Evolutionary conservation across 2,113 vertebrate species (phyloP), one percentile per base, ranked within the genome.

Genomic region (Phasianus colchicus): DNA sequence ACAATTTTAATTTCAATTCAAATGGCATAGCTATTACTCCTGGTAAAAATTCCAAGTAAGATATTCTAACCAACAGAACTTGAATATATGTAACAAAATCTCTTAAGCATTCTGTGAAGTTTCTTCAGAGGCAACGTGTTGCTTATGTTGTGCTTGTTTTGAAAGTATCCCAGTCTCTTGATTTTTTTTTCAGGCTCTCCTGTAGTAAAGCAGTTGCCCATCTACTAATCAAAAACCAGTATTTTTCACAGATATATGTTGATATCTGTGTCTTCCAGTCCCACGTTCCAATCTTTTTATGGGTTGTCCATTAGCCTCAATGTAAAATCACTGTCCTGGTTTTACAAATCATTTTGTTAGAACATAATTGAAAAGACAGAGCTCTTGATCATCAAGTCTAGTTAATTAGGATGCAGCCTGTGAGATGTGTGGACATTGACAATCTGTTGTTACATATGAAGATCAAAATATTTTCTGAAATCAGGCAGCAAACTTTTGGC

Each of bases 381-480:
- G 32, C 43, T 94, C 65, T 91, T 94, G 90, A 89, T 94, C 93
- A 89, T 92, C 83, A 92, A 80, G 48, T 79, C 86, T 82, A 84
- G 90, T 94, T 96, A 89, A 97, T 96, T 95, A 96, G 80, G 71
- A 88, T 91, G 63, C 60, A 79, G 88, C 69, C 89, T 75, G 45
- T 76, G 64, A 93, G 79, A 94, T 74, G 42, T 79, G 64, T 3
- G 54, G 86, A 58, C 84, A 95, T 88, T 73, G 93, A 92, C 80
- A 86, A 83, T 95, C 91, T 95, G 88, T 94, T 96, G 42, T 93
- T 96, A 76, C 71, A 79, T 88, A 66, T 95, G 90, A 95, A 90
- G 83, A 92, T 96, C 86, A 95, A 94, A 96, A 90, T 91, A 79
- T 87, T 91, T 75, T 90, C 88, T 82, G 64, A 81, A 87, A 83